Conservation (phyloP, 2,113 vertebrate species). For the Raja brachyura region DNA sequence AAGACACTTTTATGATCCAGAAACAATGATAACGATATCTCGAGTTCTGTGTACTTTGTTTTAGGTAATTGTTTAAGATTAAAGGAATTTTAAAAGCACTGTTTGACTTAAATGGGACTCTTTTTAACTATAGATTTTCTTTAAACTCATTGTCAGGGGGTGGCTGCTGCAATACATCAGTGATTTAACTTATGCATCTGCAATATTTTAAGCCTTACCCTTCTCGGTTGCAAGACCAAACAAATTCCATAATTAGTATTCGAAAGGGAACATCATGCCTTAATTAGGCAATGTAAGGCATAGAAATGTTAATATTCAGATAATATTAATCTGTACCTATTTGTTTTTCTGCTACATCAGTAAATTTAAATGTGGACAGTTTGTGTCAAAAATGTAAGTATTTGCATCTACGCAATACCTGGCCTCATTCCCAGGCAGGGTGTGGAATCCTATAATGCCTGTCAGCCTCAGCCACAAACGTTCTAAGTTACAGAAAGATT, state of each 20-base stretch:
- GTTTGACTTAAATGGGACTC: slow-evolving; percentile 8
- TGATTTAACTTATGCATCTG: background rate
- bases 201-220: slow-evolving; percentile 18
- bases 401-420: background rate
- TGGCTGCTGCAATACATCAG: background rate
- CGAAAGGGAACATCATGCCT: background rate
- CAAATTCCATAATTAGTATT: background rate
- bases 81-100: background rate
- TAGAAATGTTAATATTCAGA: background rate
- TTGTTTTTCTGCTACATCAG: background rate
- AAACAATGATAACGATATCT: background rate
- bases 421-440: background rate
- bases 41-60: background rate
- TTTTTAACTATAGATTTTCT: background rate
- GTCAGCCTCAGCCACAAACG: background rate
- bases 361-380: background rate
- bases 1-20: background rate
- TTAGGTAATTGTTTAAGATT: background rate
- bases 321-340: background rate
- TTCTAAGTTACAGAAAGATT: background rate
- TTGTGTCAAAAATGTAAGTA: background rate
- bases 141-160: slow-evolving; percentile 8
- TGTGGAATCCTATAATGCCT: background rate
- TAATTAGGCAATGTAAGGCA: background rate
- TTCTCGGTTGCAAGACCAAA: background rate